Conservation (phyloP, 2,888 invertebrate species). For the Spisula solida region DNA sequence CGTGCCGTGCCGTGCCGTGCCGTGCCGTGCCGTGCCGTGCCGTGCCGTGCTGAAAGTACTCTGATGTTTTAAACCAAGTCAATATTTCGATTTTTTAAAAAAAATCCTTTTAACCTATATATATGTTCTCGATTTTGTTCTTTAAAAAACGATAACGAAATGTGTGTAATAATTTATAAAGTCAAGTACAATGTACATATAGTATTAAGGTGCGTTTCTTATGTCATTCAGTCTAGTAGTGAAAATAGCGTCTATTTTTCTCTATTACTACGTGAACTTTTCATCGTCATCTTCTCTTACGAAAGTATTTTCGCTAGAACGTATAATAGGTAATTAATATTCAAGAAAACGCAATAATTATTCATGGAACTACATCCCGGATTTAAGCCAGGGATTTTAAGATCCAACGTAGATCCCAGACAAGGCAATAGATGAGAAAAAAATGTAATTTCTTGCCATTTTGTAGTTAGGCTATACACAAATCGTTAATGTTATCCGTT, state of each 20-base stretch:
- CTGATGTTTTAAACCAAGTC: no score
- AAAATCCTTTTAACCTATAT: no score
- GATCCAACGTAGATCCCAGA: background rate
- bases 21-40: no score
- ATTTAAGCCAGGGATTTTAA: background rate
- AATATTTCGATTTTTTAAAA: no score
- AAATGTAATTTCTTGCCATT: background rate
- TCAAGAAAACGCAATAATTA: constrained; percentile 11
- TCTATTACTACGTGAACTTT: background rate
- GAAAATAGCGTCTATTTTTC: background rate
- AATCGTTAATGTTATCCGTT: background rate
- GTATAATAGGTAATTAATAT: constrained; percentile 17
- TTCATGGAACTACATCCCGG: constrained; percentile 19
- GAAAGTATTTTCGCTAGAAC: background rate
- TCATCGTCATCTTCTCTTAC: background rate
- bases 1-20: no score
- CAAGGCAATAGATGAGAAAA: background rate
- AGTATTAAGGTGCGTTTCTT: no score
- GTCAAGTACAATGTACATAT: no score
- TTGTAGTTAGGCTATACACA: background rate
- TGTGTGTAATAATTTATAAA: no score
- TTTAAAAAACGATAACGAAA: no score
- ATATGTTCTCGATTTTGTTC: no score
- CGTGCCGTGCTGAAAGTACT: no score
- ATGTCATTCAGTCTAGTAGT: no score